A percentile compares a stretch with the other conserved stretches of the same genome.
These are phyloP conservation scores for Smutsia gigantea DNA, from an alignment of 2,797 vertebrate species.

Conservation along the genomic window DNA sequence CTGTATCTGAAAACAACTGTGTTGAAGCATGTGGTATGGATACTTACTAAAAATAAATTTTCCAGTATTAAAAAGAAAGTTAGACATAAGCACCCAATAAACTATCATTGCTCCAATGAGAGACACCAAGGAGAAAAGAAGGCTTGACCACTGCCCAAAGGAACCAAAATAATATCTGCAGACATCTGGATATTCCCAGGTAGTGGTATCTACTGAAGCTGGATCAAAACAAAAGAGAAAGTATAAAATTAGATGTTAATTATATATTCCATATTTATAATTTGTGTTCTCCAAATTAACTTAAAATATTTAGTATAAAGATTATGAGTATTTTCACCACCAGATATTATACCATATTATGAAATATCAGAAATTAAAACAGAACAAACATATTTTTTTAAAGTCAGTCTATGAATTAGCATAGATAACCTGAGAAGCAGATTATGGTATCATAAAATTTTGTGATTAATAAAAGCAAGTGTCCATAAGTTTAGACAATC, in stretches of 20 bases:
- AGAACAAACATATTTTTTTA: not conserved
- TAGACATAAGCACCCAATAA: conserved; percentile 99
- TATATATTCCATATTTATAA: not conserved
- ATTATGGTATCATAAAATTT: not conserved
- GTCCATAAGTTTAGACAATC: not conserved
- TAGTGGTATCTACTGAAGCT: conserved; percentile 91
- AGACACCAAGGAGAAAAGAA: conserved; percentile 96
- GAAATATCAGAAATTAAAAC: conserved; percentile 1
- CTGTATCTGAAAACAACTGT: not conserved
- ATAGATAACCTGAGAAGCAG: not conserved
- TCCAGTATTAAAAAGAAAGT: conserved; percentile 97
- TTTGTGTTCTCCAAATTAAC: not conserved
- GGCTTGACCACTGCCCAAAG: conserved; percentile 95
- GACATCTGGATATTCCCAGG: conserved; percentile 98
- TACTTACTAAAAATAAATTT: conserved; percentile 97
- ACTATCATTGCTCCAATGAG: conserved; percentile 98
- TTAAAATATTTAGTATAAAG: conserved; percentile 19
- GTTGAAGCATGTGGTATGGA: not conserved
- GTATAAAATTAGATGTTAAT: not conserved
- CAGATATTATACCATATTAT: not conserved
- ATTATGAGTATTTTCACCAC: not conserved
- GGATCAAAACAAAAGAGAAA: conserved; percentile 55
- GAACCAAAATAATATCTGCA: conserved; percentile 96
- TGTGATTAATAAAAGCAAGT: not conserved
- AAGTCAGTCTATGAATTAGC: not conserved